Evolutionary conservation across 2,888 invertebrate species (phyloP).

Genomic region (Eledone cirrhosa): DNA sequence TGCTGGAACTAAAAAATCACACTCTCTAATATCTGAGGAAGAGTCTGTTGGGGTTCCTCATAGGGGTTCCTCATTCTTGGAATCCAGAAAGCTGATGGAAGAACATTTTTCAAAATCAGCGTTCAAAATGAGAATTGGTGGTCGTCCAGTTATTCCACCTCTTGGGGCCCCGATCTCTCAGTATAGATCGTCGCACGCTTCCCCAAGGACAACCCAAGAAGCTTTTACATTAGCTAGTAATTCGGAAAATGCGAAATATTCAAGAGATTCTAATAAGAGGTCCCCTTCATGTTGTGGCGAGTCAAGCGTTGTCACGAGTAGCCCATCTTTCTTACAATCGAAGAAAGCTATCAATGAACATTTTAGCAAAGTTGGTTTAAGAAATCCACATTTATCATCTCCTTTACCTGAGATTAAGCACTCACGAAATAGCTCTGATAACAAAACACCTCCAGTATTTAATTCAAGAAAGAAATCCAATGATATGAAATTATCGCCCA

Average conservation of each 20-base stretch:
- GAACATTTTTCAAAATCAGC: conserved; percentile 9
- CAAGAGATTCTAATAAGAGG: too few relatives aligned
- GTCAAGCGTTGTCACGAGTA: neutral
- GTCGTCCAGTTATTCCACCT: neutral
- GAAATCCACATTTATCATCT: neutral
- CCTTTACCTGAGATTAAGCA: neutral
- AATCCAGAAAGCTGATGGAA: conserved; percentile 16
- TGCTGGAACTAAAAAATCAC: neutral
- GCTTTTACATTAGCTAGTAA: neutral
- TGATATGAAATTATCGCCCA: too few relatives aligned
- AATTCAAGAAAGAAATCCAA: neutral
- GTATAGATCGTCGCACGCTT: neutral
- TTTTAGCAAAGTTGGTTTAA: neutral
- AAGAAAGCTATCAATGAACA: neutral
- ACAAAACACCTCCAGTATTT: neutral
- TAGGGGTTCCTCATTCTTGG: neutral
- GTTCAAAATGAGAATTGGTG: neutral
- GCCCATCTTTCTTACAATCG: conserved; percentile 11
- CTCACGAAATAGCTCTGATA: neutral
- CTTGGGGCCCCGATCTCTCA: neutral
- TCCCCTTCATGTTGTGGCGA: neutral
- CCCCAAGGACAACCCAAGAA: neutral
- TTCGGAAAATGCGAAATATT: neutral
- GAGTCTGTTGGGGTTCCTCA: neutral
- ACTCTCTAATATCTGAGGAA: neutral